Evolutionary conservation across 2,113 vertebrate genomes (phyloP).

Genomic region (Labeo catla): DNA sequence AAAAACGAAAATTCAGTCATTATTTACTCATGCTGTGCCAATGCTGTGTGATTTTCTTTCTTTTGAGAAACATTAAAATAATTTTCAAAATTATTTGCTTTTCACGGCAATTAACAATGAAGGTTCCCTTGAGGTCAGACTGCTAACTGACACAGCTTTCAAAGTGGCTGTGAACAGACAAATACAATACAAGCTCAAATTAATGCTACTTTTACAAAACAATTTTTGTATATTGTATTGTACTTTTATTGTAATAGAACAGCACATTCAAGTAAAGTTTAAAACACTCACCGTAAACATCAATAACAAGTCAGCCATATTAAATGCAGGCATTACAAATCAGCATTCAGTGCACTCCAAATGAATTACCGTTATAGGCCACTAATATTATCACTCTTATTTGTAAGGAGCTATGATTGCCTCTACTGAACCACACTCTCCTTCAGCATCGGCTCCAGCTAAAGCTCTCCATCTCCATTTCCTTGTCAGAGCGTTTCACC

Average conservation of each 20-base stretch:
- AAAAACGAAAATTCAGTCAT: neutral
- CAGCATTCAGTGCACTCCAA: slow-evolving; percentile 5
- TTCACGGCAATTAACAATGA: neutral
- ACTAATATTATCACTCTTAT: slow-evolving; percentile 21
- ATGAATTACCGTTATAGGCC: slow-evolving; percentile 28
- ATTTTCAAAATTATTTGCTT: neutral
- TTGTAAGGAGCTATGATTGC: slow-evolving; percentile 17
- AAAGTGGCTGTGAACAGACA: neutral
- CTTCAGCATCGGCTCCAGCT: neutral
- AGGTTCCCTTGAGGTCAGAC: neutral
- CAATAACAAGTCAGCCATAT: slow-evolving; percentile 2
- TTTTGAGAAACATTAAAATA: neutral
- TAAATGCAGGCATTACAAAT: slow-evolving; percentile 2
- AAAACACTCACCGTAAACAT: neutral
- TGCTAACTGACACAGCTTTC: neutral
- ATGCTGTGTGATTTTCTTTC: neutral
- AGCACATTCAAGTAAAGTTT: neutral
- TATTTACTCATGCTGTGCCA: neutral
- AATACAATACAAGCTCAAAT: no score
- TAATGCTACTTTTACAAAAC: neutral
- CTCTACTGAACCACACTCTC: slow-evolving; percentile 29
- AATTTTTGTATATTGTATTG: neutral
- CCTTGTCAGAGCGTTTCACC: slow-evolving; percentile 75
- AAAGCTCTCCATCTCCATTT: slow-evolving; percentile 67
- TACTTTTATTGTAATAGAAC: neutral